A percentile compares a stretch with the other conserved stretches of the same genome.
These are phyloP conservation scores for Polyergus mexicanus DNA, from an alignment of 1,140 invertebrate species.

Conservation along the genomic window DNA sequence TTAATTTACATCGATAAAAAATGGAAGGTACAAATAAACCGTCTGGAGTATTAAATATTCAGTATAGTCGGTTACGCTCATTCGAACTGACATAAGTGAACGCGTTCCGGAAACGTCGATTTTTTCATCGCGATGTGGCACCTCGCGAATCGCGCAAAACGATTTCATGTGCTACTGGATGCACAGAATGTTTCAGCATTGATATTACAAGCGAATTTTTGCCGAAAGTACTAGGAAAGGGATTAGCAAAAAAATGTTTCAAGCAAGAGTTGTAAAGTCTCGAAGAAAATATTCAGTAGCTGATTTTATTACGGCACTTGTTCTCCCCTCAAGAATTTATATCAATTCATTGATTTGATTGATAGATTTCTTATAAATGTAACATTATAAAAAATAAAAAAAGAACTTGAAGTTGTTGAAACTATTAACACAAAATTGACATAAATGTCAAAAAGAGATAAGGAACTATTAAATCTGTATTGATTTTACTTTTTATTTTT, in stretches of 20 bases:
- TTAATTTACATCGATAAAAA: conserved; percentile 7
- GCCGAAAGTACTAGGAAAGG: background rate
- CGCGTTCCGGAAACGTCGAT: background rate
- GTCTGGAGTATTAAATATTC: background rate
- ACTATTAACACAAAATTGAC: background rate
- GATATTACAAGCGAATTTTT: background rate
- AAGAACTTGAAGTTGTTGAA: background rate
- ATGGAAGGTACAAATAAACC: background rate
- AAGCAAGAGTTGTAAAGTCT: background rate
- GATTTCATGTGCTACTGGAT: background rate
- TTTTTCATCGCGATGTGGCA: background rate
- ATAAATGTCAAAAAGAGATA: background rate
- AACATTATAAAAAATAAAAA: background rate
- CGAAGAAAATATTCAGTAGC: background rate
- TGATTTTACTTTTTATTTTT: too few relatives aligned
- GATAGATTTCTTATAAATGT: background rate
- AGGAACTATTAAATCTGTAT: background rate
- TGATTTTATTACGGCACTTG: background rate
- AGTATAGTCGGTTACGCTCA: background rate
- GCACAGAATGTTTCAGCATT: background rate
- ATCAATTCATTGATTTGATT: background rate
- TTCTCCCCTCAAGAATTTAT: background rate
- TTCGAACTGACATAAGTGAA: background rate
- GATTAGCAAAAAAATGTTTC: background rate
- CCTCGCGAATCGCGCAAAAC: background rate